Evolutionary conservation across 1,140 invertebrate genomes (phyloP).

Genomic region (Zaprionus ornatus): DNA sequence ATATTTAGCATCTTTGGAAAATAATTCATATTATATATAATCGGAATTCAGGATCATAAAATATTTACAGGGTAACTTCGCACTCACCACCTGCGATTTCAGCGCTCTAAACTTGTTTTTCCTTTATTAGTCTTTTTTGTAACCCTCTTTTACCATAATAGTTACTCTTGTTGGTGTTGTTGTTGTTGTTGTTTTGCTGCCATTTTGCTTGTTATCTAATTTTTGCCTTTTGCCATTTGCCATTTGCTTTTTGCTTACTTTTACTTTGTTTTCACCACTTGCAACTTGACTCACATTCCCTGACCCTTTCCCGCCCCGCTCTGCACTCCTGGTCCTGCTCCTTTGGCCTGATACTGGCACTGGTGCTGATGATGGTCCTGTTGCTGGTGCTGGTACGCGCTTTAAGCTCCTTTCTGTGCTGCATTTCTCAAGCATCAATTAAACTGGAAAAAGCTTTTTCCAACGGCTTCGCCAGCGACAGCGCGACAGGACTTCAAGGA

Average conservation of each 20-base stretch:
- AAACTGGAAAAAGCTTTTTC: constrained; percentile 52
- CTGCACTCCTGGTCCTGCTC: background rate
- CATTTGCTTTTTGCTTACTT: constrained; percentile 36
- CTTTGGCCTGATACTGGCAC: background rate
- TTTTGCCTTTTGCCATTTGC: constrained; percentile 30
- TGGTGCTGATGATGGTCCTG: background rate
- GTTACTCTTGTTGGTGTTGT: background rate
- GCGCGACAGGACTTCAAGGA: background rate
- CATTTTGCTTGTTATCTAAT: constrained; percentile 58
- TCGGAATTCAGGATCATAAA: too few species aligned
- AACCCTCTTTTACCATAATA: constrained; percentile 1
- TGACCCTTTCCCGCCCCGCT: background rate
- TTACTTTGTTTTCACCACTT: constrained; percentile 37
- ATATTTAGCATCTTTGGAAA: too few species aligned
- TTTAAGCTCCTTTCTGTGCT: constrained; percentile 34
- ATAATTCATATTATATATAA: too few species aligned
- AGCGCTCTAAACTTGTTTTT: background rate
- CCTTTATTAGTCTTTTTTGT: background rate
- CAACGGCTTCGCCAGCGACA: constrained; percentile 20
- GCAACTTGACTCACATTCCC: constrained; percentile 35
- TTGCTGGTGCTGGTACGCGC: constrained; percentile 13
- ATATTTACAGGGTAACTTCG: background rate
- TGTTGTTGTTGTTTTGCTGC: constrained; percentile 22
- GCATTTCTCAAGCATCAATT: constrained; percentile 61
- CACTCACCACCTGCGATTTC: background rate